These are phyloP conservation scores for Panorpa germanica DNA, from an alignment of 2,888 invertebrate genomes.

Conservation along the genomic window DNA sequence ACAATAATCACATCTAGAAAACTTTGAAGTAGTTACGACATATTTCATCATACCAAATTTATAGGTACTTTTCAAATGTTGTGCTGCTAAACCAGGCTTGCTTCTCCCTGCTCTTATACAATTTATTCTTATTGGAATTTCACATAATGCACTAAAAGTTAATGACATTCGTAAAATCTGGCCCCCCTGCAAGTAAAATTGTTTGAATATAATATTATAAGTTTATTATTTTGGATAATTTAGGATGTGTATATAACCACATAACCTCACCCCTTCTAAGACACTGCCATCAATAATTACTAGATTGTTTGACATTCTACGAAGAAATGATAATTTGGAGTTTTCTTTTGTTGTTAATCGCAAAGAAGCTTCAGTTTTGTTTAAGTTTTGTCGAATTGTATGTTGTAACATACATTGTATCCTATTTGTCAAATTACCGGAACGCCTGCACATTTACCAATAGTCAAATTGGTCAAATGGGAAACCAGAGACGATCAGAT, in stretches of 20 bases:
- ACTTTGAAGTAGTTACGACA: conserved; percentile 3
- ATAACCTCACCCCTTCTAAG: conserved; percentile 51
- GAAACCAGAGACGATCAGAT: too few relatives aligned
- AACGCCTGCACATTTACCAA: too few relatives aligned
- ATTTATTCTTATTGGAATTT: conserved; percentile 47
- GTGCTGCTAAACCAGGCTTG: conserved; percentile 67
- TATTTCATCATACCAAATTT: conserved; percentile 5
- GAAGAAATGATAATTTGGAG: too few relatives aligned
- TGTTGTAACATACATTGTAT: too few relatives aligned
- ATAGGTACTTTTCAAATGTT: conserved; percentile 55
- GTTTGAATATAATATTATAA: conserved; percentile 5
- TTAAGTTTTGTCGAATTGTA: too few relatives aligned
- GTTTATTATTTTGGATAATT: conserved; percentile 2
- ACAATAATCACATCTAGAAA: conserved; percentile 7
- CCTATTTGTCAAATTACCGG: too few relatives aligned
- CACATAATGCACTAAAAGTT: conserved; percentile 56
- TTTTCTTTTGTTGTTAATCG: too few relatives aligned
- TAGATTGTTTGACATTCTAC: too few relatives aligned
- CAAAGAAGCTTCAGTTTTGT: too few relatives aligned
- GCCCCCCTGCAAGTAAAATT: conserved; percentile 45
- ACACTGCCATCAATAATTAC: conserved; percentile 69
- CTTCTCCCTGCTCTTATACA: conserved; percentile 69
- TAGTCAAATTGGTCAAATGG: too few relatives aligned
- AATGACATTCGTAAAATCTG: conserved; percentile 73
- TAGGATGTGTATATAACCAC: conserved; percentile 4